phyloP scores from a whole-genome alignment of 2,888 invertebrate genomes.

The Disparrhopalites patrizii region DNA sequence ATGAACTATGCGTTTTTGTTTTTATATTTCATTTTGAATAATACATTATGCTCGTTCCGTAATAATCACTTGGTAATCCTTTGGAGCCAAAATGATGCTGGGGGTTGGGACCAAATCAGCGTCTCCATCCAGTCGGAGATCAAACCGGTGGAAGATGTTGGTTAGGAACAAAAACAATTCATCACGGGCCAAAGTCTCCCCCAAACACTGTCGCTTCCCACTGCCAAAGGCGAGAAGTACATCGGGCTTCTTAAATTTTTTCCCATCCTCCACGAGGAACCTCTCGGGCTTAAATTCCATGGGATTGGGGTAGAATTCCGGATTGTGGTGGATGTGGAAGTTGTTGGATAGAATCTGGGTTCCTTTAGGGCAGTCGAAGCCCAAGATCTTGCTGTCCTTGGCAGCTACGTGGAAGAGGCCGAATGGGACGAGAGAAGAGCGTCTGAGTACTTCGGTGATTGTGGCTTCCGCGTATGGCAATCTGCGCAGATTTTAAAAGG shows the following conservation, averaged over 20 bases:
- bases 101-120: neutral
- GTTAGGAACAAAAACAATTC: constrained; percentile 9
- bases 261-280: neutral
- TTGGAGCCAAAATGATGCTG: neutral
- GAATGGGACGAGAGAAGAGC: neutral
- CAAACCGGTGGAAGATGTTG: constrained; percentile 1
- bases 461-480: neutral
- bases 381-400: constrained; percentile 1
- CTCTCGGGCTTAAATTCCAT: constrained; percentile 5
- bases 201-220: constrained; percentile 12
- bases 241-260: neutral
- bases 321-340: neutral
- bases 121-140: neutral
- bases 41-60: neutral
- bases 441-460: neutral
- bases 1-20: too few relatives aligned
- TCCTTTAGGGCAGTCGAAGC: constrained; percentile 12
- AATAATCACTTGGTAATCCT: neutral
- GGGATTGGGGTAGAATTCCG: neutral
- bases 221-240: neutral
- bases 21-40: too few relatives aligned
- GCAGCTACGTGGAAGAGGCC: neutral
- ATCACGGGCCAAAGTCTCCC: constrained; percentile 9
- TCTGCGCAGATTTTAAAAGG: too few relatives aligned
- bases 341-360: neutral